Evolutionary conservation across 2,797 vertebrate species (phyloP).

Genomic region (Bothrops alternatus): DNA sequence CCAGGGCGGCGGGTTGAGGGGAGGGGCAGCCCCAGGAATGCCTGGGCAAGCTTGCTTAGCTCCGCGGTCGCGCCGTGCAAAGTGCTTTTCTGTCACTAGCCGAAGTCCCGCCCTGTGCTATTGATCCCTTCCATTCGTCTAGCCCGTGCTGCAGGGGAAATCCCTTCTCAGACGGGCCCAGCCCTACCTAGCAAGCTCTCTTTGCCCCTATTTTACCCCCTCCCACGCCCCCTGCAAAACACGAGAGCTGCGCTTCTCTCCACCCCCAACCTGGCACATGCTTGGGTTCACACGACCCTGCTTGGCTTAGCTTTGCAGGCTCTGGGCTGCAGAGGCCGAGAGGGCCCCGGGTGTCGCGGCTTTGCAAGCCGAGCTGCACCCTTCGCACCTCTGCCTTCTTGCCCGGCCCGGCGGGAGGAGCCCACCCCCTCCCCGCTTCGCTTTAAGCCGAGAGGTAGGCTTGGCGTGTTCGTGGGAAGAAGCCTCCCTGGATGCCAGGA

Average conservation of each 20-base stretch:
- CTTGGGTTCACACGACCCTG: not conserved
- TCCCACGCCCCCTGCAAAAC: not conserved
- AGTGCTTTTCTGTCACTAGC: not conserved
- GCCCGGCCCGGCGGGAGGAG: too few species aligned
- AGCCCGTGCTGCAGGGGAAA: not conserved
- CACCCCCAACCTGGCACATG: not conserved
- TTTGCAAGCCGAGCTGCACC: not conserved
- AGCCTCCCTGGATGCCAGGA: too few species aligned
- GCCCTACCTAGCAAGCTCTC: not conserved
- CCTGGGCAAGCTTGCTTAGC: not conserved
- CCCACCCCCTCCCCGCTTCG: too few species aligned
- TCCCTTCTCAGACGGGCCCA: not conserved
- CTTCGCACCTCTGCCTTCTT: not conserved
- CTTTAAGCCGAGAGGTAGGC: too few species aligned
- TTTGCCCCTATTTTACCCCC: not conserved
- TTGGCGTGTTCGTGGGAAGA: too few species aligned
- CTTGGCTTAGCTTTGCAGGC: not conserved
- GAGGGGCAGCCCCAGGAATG: too few species aligned
- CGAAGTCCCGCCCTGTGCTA: not conserved
- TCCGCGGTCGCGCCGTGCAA: not conserved
- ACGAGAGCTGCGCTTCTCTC: not conserved
- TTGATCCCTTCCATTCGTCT: too few species aligned
- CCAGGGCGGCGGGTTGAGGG: not conserved
- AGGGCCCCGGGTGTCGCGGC: not conserved
- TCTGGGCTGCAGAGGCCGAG: not conserved